Base-by-base conservation (phyloP, 2,888 invertebrate genomes). In the Brenthis hecate region DNA sequence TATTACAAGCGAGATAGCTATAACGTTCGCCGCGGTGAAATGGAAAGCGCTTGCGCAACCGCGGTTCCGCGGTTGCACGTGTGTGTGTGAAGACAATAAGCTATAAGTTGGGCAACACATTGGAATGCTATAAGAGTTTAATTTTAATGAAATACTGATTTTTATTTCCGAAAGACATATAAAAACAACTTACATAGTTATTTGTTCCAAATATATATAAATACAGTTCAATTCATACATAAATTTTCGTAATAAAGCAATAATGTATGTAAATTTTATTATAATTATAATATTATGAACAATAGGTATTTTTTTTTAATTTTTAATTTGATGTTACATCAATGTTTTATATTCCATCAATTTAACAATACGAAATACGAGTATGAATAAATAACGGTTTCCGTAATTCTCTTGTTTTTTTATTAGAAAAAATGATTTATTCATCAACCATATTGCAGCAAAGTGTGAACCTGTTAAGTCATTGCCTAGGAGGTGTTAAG, bases 11-110 rank as follows among this genome's bases (percentile, higher is more conserved):
- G 70, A 72, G 65, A 72, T 73, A 61, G 70, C 66, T 73, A 55
- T 68, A 68, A 69, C 69, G 72, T 70, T 71, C 68, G 73, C 73
- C 72, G 73, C 79, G 83, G 88, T 87, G 91, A 91, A 91, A 91
- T 86, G 88, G 91, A 92, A 91, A 92, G 91, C 87, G 86, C 82
- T 92, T 91, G 88, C 90, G 89, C 90, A 91, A 92, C n/a, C n/a
- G n/a, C 83, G 74, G 71, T 76, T 77, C 74, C 75, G 79, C 76
- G 77, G 69, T 75, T 68, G 73, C 60, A 58, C 62, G 51, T 58
- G 61, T 36, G 67, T 72, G 54, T 71, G 66, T 73, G 66, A 58
- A 51, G 56, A 70, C 70, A 69, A 68, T 69, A 62, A 65, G 48
- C 55, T 70, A 48, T 28, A 51, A 64, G 65, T 72, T 66, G 50